A percentile compares a stretch with the other conserved stretches of the same genome.
phyloP scores from a whole-genome alignment of 1,140 invertebrate genomes.

The Habropoda laboriosa region DNA sequence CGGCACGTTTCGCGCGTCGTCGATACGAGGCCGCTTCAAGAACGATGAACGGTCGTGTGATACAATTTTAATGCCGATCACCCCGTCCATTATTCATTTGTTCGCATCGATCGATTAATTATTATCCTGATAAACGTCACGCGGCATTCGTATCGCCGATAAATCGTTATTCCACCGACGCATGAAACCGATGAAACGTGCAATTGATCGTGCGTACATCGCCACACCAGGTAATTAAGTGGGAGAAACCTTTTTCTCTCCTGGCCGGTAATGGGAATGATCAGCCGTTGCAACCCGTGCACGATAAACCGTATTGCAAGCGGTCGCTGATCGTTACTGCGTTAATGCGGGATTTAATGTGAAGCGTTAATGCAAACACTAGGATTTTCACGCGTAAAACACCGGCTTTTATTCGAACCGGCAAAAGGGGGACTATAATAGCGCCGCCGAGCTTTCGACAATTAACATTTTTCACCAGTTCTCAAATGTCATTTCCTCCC shows the following conservation, averaged over 20 bases:
- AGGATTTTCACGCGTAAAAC: conserved; percentile 5
- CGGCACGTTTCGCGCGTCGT: conserved; percentile 7
- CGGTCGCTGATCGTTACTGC: background rate
- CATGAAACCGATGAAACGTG: conserved; percentile 38
- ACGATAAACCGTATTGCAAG: background rate
- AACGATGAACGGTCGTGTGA: conserved; percentile 22
- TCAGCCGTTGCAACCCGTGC: background rate
- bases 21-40: conserved; percentile 15
- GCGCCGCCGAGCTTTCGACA: background rate
- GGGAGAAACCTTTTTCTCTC: background rate
- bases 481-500: background rate
- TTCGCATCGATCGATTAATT: conserved; percentile 67
- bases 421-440: background rate
- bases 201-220: conserved; percentile 41
- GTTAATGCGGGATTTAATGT: conserved; percentile 25
- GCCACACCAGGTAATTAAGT: conserved; percentile 1
- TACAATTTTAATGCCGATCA: conserved; percentile 49
- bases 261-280: background rate
- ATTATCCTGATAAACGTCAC: conserved; percentile 69
- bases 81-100: conserved; percentile 60
- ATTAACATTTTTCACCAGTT: background rate
- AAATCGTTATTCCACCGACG: conserved; percentile 53
- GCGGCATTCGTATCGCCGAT: conserved; percentile 32
- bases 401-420: conserved; percentile 6
- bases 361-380: conserved; percentile 17